phyloP scores from a whole-genome alignment of 2,888 invertebrate genomes.

The Clostera curtula region DNA sequence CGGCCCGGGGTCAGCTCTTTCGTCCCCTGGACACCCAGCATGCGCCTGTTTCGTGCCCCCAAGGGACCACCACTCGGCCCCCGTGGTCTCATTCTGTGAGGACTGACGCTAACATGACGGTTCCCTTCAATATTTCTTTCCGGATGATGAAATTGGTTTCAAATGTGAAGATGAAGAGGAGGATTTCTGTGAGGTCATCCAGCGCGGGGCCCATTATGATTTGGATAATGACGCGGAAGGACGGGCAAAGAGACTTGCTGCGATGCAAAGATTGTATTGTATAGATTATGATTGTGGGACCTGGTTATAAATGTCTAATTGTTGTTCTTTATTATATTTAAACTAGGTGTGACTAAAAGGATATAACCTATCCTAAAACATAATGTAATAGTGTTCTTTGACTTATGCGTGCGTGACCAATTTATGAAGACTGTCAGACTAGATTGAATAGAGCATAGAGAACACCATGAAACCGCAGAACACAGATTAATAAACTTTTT shows the following conservation, averaged over 20 bases:
- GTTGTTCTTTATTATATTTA: too few species aligned
- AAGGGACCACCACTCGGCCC: constrained; percentile 73
- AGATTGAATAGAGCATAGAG: too few species aligned
- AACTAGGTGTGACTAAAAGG: too few species aligned
- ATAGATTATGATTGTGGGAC: constrained; percentile 37
- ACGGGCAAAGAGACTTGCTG: constrained; percentile 39
- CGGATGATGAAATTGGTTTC: constrained; percentile 17
- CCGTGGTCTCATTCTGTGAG: constrained; percentile 76
- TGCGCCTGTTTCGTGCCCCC: constrained; percentile 63
- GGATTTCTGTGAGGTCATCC: constrained; percentile 14
- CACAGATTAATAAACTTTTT: too few species aligned
- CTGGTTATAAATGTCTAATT: constrained; percentile 26
- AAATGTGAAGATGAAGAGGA: too few species aligned
- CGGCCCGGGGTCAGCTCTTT: constrained; percentile 57
- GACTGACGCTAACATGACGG: constrained; percentile 57
- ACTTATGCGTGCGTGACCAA: too few species aligned
- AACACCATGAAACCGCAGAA: too few species aligned
- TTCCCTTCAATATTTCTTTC: constrained; percentile 21
- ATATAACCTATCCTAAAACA: too few species aligned
- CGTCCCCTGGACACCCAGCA: constrained; percentile 59
- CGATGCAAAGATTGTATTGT: constrained; percentile 40
- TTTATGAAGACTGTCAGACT: too few species aligned
- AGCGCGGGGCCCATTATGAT: constrained; percentile 7
- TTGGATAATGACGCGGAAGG: constrained; percentile 27
- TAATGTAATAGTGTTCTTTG: too few species aligned